These are phyloP conservation scores for Nipponia nippon DNA, from an alignment of 2,113 vertebrate species.

Conservation along the genomic window DNA sequence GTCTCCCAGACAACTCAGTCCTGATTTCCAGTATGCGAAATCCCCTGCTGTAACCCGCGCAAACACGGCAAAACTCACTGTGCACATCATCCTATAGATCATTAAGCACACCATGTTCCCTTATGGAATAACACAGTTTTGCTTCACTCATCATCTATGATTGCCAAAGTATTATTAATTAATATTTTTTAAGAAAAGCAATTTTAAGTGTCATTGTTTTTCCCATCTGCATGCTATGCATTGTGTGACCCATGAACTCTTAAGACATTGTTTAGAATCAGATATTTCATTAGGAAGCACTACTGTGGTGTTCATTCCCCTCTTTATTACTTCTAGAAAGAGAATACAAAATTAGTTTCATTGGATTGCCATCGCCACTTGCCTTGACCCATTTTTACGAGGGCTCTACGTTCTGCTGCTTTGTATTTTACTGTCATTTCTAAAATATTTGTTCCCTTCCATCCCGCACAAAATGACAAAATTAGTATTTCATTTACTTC, in stretches of 20 bases:
- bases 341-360: constrained; percentile 56
- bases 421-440: neutral
- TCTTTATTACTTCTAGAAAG: constrained; percentile 50
- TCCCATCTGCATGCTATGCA: neutral
- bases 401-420: neutral
- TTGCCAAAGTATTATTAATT: constrained; percentile 28
- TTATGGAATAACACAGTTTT: neutral
- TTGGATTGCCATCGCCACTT: neutral
- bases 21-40: neutral
- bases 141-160: neutral
- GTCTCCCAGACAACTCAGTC: neutral
- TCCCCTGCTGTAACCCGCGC: neutral
- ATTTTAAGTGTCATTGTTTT: neutral
- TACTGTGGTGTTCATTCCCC: neutral
- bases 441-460: neutral
- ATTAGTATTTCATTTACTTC: constrained; percentile 23
- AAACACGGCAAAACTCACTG: neutral
- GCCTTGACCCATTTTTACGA: constrained; percentile 44
- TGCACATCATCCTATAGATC: neutral
- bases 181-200: constrained; percentile 6
- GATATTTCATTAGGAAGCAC: constrained; percentile 31
- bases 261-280: neutral
- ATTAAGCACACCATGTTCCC: neutral
- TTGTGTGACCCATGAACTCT: constrained; percentile 10
- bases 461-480: neutral